These are phyloP conservation scores for Coracias cyanogaster DNA, from an alignment of 2,797 vertebrate genomes.

Conservation along the genomic window DNA sequence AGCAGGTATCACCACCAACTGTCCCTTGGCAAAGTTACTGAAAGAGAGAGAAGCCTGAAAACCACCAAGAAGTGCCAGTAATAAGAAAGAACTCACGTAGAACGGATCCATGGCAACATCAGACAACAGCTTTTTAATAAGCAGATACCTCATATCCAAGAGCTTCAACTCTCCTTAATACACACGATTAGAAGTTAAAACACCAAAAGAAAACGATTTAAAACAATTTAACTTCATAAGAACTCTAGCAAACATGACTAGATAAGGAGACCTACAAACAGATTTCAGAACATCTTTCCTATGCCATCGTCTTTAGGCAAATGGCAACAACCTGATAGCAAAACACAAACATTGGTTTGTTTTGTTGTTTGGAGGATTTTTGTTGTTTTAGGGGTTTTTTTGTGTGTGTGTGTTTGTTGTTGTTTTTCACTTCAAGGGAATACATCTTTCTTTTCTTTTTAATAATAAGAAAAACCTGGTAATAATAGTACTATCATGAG, in stretches of 20 bases:
- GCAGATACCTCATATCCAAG: not conserved
- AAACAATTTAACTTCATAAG: not conserved
- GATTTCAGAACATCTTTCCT: not conserved
- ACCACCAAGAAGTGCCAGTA: not conserved
- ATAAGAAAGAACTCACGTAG: not conserved
- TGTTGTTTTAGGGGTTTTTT: too few species aligned
- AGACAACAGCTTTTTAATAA: not conserved
- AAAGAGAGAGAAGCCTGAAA: not conserved
- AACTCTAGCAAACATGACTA: not conserved
- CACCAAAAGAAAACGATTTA: not conserved
- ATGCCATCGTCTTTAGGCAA: not conserved
- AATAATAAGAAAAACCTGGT: too few species aligned
- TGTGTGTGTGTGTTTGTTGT: too few species aligned
- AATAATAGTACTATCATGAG: not conserved
- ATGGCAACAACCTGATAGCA: not conserved
- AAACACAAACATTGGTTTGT: not conserved
- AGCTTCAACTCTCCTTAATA: not conserved
- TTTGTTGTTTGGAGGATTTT: too few species aligned
- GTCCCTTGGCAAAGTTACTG: not conserved
- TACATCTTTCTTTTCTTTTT: not conserved
- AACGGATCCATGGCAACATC: not conserved
- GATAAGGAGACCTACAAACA: not conserved
- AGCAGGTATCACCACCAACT: not conserved
- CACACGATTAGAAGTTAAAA: not conserved
- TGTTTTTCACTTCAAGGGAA: not conserved